These are phyloP conservation scores for Bombyx mandarina DNA, from an alignment of 1,140 invertebrate genomes.

Conservation along the genomic window DNA sequence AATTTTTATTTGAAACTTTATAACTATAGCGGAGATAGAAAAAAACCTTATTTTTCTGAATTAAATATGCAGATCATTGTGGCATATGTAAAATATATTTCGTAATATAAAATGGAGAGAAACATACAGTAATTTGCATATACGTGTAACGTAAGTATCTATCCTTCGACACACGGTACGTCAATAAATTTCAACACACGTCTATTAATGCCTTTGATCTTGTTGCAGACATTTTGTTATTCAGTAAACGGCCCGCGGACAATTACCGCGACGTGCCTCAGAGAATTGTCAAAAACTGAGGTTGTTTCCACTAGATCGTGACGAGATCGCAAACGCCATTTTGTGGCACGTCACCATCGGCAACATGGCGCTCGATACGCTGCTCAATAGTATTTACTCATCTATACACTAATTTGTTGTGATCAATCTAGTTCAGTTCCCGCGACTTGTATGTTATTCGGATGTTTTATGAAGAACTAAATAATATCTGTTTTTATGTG, in stretches of 20 bases:
- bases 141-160: conserved; percentile 18
- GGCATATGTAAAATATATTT: no score
- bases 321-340: conserved; percentile 36
- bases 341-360: conserved; percentile 30
- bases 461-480: conserved; percentile 34
- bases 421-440: conserved; percentile 33
- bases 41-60: no score
- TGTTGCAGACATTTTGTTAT: conserved; percentile 52
- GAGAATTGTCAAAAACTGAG: conserved; percentile 52
- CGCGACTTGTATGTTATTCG: conserved; percentile 29
- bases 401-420: conserved; percentile 18
- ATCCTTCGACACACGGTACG: conserved; percentile 38
- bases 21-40: no score
- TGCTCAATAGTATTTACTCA: not conserved
- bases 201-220: conserved; percentile 66
- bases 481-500: conserved; percentile 49
- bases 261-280: conserved; percentile 58
- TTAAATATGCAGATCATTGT: no score
- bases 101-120: not conserved
- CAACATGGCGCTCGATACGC: conserved; percentile 27
- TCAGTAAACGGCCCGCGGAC: conserved; percentile 42
- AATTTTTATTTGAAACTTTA: no score
- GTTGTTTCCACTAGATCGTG: conserved; percentile 28
- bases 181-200: conserved; percentile 65
- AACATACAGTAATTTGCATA: conserved; percentile 16